Evolutionary conservation across 53 echinoderm and acorn worm genomes (phyloP), one percentile per base, ranked within the genome.

Genomic region (Astropecten irregularis): DNA sequence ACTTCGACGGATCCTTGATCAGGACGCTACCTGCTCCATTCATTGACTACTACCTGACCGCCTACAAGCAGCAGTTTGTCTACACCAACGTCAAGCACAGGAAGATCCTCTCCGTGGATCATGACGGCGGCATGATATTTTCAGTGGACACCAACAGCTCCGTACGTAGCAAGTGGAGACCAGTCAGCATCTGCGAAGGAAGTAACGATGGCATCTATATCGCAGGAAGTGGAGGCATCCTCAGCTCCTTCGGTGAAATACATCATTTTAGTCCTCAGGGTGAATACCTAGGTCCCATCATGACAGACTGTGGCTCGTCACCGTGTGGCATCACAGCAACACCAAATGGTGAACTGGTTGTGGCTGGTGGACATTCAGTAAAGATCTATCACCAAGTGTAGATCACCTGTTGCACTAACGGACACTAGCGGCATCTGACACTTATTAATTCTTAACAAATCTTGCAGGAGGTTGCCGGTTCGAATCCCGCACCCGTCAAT

Each of bases 1-100:
- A 56, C 50, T 16, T 29, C 26, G 58, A 76, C 23, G 76, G 76
- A 40, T 57, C 58, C 40, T 49, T 76, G 15, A 57, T 76, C 40
- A 55, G 32, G 56, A 76, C 37, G 26, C 11, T 76, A 7, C 42
- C 40, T 58, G 58, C 58, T 26, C 57, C 57, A 28, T 29, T 10
- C 4, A 76, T 76, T 22, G 8, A 14, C 15, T 14, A 5, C 5
- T 76, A 76, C 33, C 37, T 76, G 58, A 57, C 40, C 27, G 28
- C 25, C 25, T 15, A 14, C 16, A 56, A 76, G 28, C 56, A 58
- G 40, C 19, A 26, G 39, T 37, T 76, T 56, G 56, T 76, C 27
- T 76, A 58, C 76, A 76, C 58, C 16, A 76, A 58, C 58, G 39
- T 27, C 14, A 25, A 22, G 15, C 26, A 30, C 23, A 38, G 20